Evolutionary conservation across 1,140 invertebrate species (phyloP), one percentile per base, ranked within the genome.

Genomic region (Drosophila malerkotliana): DNA sequence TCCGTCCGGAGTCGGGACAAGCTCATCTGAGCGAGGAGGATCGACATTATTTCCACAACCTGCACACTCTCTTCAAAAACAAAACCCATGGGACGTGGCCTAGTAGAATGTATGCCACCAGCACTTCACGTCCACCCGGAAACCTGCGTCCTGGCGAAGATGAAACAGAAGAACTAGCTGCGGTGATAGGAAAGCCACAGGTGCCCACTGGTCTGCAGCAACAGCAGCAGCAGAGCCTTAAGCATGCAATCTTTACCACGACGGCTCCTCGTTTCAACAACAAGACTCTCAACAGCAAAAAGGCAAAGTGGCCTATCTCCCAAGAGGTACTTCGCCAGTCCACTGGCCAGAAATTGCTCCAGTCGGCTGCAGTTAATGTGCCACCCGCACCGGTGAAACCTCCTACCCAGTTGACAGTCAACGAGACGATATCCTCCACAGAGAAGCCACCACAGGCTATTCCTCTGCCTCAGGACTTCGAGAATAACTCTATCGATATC

Each of bases 401-500:
- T 6, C 32, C 10, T 21, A 28, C 47, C 9, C 28, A 59, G 0
- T 5, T 47, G 14, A 26, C 47, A 9, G 24, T 32, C n/a, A 67
- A 67, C 44, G 51, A 39, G 3, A 52, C 71, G 7, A 10, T 56
- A 32, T 51, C 72, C 18, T 77, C 90, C 15, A 82, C 85, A 4
- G 80, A 91, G 39, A 90, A 89, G 69, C 74, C 87, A 39, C 54
- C 90, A 0, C 74, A 87, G 26, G 54, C 69, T 8, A 75, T 89
- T 30, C 55, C 75, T 5, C 37, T 90, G 24, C 66, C 85, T 3
- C 90, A 89, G 55, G 90, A 91, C 21, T 91, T 91, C 41, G 90
- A 91, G 57, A 91, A 91, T 54, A 91, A 91, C 58, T 91, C 90
- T 8, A 91, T 91, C 6, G 90, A 91, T 41, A 80, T 89, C 10